phyloP scores from a whole-genome alignment of 35 echinoderm and acorn worm genomes.

The Diadema setosum region DNA sequence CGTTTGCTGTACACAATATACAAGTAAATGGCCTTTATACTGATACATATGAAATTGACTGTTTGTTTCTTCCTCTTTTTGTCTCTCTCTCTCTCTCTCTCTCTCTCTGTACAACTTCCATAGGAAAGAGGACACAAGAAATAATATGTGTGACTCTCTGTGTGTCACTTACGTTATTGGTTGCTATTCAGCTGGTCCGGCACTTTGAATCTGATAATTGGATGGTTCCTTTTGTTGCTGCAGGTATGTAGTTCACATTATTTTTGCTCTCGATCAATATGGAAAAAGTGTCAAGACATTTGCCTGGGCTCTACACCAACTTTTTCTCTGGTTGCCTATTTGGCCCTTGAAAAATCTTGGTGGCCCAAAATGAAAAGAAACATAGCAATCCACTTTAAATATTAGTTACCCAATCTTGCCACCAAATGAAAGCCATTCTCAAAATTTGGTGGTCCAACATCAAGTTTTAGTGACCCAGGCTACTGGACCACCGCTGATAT shows the following conservation, averaged over 20 bases:
- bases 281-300: neutral
- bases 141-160: constrained; percentile 9
- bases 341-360: neutral
- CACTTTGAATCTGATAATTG: constrained; percentile 34
- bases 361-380: neutral
- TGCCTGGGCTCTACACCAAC: neutral
- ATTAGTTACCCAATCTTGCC: neutral
- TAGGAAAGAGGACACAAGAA: constrained; percentile 52
- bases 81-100: neutral
- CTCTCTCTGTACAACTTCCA: neutral
- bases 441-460: too few relatives aligned
- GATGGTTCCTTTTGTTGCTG: constrained; percentile 9
- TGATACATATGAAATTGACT: too few relatives aligned
- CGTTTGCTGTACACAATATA: neutral
- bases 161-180: neutral
- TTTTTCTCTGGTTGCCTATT: neutral
- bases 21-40: neutral
- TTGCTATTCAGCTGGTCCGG: neutral
- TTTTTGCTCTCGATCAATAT: neutral
- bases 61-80: neutral
- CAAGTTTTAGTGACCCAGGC: too few relatives aligned
- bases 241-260: constrained; percentile 8
- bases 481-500: too few relatives aligned
- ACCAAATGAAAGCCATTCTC: too few relatives aligned
- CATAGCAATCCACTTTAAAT: neutral